Percentiles rank a stretch among this genome's conserved stretches.
phyloP scores from a whole-genome alignment of 2,888 invertebrate genomes.

The Hartigia nigra region DNA sequence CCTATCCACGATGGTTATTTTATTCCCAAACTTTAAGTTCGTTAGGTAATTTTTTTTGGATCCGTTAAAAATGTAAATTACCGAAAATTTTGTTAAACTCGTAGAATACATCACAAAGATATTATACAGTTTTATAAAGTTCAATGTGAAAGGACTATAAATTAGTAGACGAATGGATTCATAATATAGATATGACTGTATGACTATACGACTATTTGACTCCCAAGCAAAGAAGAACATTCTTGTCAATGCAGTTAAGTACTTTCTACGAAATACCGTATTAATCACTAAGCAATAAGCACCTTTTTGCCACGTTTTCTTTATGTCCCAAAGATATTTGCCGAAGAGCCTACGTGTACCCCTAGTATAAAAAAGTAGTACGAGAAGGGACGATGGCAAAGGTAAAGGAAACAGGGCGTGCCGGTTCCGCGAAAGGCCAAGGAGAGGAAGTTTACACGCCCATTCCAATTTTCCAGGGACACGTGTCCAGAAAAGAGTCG shows the following conservation, averaged over 20 bases:
- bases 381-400: background rate
- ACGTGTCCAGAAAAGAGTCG: background rate
- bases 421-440: too few relatives aligned
- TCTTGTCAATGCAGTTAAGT: background rate
- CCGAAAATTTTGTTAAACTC: background rate
- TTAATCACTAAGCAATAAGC: background rate
- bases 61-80: background rate
- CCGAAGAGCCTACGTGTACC: background rate
- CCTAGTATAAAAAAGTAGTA: background rate
- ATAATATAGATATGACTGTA: too few relatives aligned
- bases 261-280: background rate
- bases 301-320: background rate
- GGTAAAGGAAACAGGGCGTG: background rate
- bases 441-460: background rate
- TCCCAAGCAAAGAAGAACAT: too few relatives aligned
- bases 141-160: too few relatives aligned
- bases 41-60: background rate
- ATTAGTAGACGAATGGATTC: too few relatives aligned
- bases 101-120: background rate
- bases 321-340: background rate
- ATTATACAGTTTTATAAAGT: too few relatives aligned
- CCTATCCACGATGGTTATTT: background rate
- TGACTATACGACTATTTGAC: too few relatives aligned
- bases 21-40: background rate
- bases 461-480: background rate